Evolutionary conservation across 2,797 vertebrate species (phyloP).

Genomic region (Sandelia bainsii): DNA sequence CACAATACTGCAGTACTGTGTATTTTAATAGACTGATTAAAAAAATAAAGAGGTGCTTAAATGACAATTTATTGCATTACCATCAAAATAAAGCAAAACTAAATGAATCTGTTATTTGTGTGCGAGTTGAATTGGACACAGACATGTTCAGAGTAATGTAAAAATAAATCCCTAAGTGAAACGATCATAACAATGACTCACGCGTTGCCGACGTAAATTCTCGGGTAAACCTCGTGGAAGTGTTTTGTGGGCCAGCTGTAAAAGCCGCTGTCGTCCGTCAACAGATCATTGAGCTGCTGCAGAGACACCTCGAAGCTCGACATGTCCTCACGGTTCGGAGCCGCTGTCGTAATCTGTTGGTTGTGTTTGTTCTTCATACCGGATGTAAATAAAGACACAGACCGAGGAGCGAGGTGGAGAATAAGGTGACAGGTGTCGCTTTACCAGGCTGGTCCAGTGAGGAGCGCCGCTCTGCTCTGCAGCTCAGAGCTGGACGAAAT

Average conservation of each 20-base stretch:
- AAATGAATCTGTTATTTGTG: no score
- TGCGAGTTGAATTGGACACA: no score
- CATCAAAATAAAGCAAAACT: no score
- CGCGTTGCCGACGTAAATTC: constrained; percentile 94
- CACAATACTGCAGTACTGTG: no score
- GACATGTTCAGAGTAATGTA: no score
- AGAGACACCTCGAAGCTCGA: constrained; percentile 87
- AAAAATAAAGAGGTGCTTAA: no score
- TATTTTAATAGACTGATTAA: no score
- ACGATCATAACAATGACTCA: constrained; percentile 77
- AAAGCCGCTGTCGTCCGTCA: constrained; percentile 89
- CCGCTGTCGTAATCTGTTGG: constrained; percentile 8
- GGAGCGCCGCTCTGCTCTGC: neutral
- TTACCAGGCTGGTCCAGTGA: neutral
- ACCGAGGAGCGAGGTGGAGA: no score
- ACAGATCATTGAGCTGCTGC: constrained; percentile 93
- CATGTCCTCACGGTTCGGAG: constrained; percentile 57
- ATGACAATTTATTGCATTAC: no score
- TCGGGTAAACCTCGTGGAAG: constrained; percentile 90
- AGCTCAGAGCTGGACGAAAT: no score
- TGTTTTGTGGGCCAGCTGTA: constrained; percentile 91
- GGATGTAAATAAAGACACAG: neutral
- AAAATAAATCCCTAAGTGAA: no score
- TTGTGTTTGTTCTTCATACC: constrained; percentile 61
- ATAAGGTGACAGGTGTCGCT: constrained; percentile 29